phyloP scores from a whole-genome alignment of 1,140 invertebrate species.

The Ditylenchus dipsaci region DNA sequence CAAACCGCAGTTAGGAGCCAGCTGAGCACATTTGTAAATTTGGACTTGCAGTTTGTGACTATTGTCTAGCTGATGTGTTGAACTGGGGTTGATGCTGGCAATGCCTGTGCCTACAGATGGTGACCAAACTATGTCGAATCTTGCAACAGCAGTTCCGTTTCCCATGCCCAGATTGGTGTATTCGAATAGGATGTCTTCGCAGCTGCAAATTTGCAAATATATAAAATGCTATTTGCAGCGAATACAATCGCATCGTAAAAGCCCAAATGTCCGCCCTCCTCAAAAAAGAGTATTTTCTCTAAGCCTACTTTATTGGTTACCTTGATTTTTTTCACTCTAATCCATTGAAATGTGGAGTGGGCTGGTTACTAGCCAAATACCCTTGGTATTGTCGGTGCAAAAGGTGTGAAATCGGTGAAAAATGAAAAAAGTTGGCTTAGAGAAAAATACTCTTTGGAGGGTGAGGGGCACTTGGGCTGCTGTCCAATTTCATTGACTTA shows the following conservation, averaged over 20 bases:
- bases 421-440: no score
- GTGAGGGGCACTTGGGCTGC: no score
- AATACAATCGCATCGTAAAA: neutral
- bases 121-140: slow-evolving; percentile 47
- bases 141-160: slow-evolving; percentile 47
- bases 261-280: no score
- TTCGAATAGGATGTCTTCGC: slow-evolving; percentile 55
- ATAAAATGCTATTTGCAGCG: neutral
- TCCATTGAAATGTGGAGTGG: no score
- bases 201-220: slow-evolving; percentile 24
- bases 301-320: no score
- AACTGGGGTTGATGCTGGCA: neutral
- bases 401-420: no score
- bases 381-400: no score
- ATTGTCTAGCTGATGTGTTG: slow-evolving; percentile 27
- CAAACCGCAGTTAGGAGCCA: slow-evolving; percentile 51
- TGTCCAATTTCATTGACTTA: slow-evolving; percentile 2
- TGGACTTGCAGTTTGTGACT: slow-evolving; percentile 22
- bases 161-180: slow-evolving; percentile 40
- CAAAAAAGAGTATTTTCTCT: no score
- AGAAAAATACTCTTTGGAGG: no score
- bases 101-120: neutral
- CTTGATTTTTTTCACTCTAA: no score
- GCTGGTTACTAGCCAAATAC: no score
- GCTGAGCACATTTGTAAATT: slow-evolving; percentile 54